Evolutionary conservation across 1,140 invertebrate species (phyloP).

Genomic region (Penaeus indicus): DNA sequence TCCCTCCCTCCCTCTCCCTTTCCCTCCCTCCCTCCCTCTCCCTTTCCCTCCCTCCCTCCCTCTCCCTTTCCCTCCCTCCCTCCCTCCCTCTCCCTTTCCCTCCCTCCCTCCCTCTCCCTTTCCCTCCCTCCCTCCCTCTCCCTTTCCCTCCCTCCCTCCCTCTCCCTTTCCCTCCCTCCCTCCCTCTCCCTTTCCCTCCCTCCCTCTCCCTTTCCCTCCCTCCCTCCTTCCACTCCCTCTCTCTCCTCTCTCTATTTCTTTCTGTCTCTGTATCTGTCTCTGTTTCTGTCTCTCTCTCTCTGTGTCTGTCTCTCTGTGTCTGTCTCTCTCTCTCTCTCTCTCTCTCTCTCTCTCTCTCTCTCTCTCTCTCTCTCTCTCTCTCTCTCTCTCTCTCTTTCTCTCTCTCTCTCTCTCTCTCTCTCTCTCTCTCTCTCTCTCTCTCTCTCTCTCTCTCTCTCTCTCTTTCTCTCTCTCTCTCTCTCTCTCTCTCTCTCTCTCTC

Average conservation of each 20-base stretch:
- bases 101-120: no score
- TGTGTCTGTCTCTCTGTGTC: not conserved
- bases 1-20: no score
- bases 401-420: not conserved
- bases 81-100: no score
- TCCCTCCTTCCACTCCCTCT: not conserved
- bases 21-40: no score
- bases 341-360: not conserved
- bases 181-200: not conserved
- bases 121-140: no score
- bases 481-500: slow-evolving; percentile 9
- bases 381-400: not conserved
- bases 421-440: slow-evolving; percentile 7
- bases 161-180: slow-evolving; percentile 39
- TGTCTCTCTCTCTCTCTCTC: slow-evolving; percentile 69
- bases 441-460: slow-evolving; percentile 34
- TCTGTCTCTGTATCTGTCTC: not conserved
- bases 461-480: slow-evolving; percentile 25
- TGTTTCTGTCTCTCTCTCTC: not conserved
- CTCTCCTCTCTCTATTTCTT: not conserved
- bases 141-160: no score
- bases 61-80: no score
- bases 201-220: not conserved
- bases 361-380: slow-evolving; percentile 65
- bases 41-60: no score